A percentile compares a stretch with the other conserved stretches of the same genome.
Evolutionary conservation across 1,140 invertebrate genomes (phyloP).

Genomic region (Eriosoma lanigerum): DNA sequence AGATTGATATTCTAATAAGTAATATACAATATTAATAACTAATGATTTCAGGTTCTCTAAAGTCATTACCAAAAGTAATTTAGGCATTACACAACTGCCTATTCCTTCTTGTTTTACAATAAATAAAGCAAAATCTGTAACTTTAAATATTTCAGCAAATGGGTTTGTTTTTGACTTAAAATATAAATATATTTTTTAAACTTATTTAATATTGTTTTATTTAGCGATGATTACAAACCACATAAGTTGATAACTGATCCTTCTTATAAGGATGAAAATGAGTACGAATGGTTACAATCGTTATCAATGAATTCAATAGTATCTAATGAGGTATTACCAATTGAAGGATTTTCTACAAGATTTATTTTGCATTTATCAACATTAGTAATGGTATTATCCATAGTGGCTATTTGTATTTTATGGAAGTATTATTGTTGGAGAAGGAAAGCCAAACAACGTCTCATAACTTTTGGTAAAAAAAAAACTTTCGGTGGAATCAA

Average conservation of each 20-base stretch:
- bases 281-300: not conserved
- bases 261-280: not conserved
- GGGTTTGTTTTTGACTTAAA: not conserved
- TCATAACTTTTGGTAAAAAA: conserved; percentile 35
- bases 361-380: not conserved
- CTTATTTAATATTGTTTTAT: not conserved
- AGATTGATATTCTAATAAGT: not conserved
- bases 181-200: not conserved
- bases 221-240: conserved; percentile 36
- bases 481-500: conserved; percentile 40
- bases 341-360: conserved; percentile 3
- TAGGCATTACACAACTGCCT: conserved; percentile 62
- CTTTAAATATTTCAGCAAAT: conserved; percentile 25
- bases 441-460: conserved; percentile 36
- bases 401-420: conserved; percentile 31
- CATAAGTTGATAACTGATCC: conserved; percentile 31
- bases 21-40: not conserved
- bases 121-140: not conserved
- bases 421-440: conserved; percentile 46
- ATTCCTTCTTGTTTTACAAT: conserved; percentile 64
- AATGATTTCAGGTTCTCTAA: conserved; percentile 68
- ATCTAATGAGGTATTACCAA: not conserved
- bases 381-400: not conserved
- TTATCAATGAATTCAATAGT: not conserved
- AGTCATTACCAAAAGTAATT: conserved; percentile 68